Evolutionary conservation across 2,888 invertebrate genomes (phyloP).

Genomic region (Lacanobia wlatinum): DNA sequence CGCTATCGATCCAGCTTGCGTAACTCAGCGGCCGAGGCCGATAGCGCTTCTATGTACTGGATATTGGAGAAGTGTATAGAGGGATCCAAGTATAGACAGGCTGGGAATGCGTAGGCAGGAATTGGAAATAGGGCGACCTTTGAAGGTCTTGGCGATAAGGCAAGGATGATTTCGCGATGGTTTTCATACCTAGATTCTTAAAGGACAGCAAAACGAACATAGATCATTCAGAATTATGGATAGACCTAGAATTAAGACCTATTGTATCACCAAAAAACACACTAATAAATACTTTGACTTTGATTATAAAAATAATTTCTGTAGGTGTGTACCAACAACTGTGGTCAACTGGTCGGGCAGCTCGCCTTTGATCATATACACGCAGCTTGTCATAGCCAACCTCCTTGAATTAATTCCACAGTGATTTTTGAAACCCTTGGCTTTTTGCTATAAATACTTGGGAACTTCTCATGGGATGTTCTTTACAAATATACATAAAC

Average conservation of each 20-base stretch:
- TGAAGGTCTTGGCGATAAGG: neutral
- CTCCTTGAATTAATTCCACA: too few relatives aligned
- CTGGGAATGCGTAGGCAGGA: neutral
- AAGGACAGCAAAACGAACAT: neutral
- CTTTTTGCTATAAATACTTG: neutral
- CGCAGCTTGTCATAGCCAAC: too few relatives aligned
- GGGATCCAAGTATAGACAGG: neutral
- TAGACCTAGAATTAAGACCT: too few relatives aligned
- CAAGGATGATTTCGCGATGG: neutral
- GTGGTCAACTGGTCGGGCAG: too few relatives aligned
- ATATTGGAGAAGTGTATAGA: neutral
- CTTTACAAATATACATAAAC: neutral
- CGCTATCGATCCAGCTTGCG: conserved; percentile 62
- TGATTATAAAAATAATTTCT: too few relatives aligned
- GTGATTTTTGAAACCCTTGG: neutral
- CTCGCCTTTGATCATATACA: too few relatives aligned
- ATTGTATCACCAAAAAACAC: too few relatives aligned
- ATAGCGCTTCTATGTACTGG: conserved; percentile 15
- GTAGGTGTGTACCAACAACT: too few relatives aligned
- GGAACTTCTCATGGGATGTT: too few relatives aligned
- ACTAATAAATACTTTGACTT: too few relatives aligned
- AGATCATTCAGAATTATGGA: neutral
- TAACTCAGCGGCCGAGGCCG: conserved; percentile 42
- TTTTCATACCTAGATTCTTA: neutral
- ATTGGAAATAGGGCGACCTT: neutral